Base-by-base conservation (phyloP, 2,113 vertebrate species). In the Ameiurus melas region DNA sequence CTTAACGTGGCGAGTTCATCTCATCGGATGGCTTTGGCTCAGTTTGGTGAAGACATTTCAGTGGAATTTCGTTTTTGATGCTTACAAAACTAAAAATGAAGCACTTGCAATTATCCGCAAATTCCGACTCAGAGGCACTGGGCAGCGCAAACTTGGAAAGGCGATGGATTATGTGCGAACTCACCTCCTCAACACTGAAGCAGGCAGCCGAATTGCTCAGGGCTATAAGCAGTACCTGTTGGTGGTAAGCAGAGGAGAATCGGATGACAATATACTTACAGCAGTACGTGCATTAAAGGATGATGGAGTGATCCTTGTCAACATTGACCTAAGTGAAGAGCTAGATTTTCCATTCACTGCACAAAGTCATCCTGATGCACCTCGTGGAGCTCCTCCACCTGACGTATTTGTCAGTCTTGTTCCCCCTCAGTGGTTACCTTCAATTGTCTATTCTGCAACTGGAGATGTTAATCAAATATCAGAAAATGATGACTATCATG, bases 11-110 rank as follows among this genome's bases (percentile, higher is more conserved):
- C 93, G 9, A 90, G 39, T 12, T 89, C 93, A 4, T 93, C 92
- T 70, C 87, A 95, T 87, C 96, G 90, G 0, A 62, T 97, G 4
- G 97, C 96, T 9, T 57, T 98, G 92, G 96, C 95, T 39, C 95
- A 96, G 89, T 98, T 96, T 10, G 91, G 94, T 0, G 33, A 25
- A 2, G 68, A 90, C 1, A 83, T 90, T 10, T 92, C 91, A 17
- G 91, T 89, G 0, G 96, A 96, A 22, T 97, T 98, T 85, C 87
- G 92, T 12, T 90, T 97, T 25, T n/a, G 96, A 95, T 2, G 84
- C 86, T 2, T 89, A 92, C 77, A 60, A 93, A 89, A 95, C 79
- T 73, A 95, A 90, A 87, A 79, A 92, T 9, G 89, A 96, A 27
- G 85, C 88, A 10, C 20, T 66, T 1, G 13, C 9, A 0, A 92